Evolutionary conservation across 2,888 invertebrate species (phyloP), one percentile per base, ranked within the genome.

Genomic region (Drosophila robusta): DNA sequence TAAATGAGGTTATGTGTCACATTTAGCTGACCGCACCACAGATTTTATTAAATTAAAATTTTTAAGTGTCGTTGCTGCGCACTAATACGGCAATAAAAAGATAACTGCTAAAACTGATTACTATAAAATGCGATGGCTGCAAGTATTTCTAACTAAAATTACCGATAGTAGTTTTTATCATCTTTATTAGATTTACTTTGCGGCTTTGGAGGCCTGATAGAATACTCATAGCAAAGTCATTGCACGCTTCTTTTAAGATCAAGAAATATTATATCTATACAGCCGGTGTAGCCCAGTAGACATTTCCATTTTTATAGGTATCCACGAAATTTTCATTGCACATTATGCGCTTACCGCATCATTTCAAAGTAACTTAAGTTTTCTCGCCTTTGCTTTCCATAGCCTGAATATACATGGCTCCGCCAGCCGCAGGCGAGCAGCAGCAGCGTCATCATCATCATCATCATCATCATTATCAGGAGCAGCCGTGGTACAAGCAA

Each of bases 311-410:
- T 39, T 32, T 9, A 11, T n/a, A 41, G 16, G 51, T 18, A 47
- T 51, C 56, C 38, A 11, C 8, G 26, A 29, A 39, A 29, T 52
- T 64, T 65, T 39, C 16, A 52, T 64, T 51, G 45, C 36, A 64
- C 32, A 32, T 64, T 51, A 49, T 47, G 67, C 74, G 51, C 54
- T 70, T 54, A 67, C 74, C 58, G 68, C 52, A 58, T 26, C 50
- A 54, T 67, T 39, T 16, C 14, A 56, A 62, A 56, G 52, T 39
- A 52, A 70, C 18, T 70, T 51, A 12, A 47, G 55, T 41, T 75
- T 51, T 26, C 22, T 12, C 12, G 38, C 26, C 12, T 26, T 47
- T 39, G 66, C 47, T 49, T 36, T 18, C 16, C 16, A 51, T 52
- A 67, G 52, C 24, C 29, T 45, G 52, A 60, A 34, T 34, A 49